Evolutionary conservation across 1,140 invertebrate species (phyloP).

Genomic region (Megalonaias nervosa): DNA sequence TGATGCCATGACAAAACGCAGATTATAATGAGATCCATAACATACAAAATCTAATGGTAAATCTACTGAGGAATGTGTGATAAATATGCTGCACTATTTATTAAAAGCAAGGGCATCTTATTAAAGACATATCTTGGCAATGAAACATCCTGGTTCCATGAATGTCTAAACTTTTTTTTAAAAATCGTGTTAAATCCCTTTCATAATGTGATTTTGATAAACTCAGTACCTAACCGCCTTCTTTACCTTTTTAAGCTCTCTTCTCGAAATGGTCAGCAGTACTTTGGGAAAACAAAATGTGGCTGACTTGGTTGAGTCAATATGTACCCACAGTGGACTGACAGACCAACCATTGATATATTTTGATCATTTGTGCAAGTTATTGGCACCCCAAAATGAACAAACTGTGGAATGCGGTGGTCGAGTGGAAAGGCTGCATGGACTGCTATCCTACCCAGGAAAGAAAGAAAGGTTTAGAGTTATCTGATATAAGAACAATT

Average conservation of each 20-base stretch:
- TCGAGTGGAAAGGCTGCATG: conserved; percentile 63
- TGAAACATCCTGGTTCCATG: no score
- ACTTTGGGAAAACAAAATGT: conserved; percentile 53
- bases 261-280: conserved; percentile 92
- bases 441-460: conserved; percentile 20
- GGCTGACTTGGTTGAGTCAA: conserved; percentile 84
- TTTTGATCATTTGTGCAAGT: conserved; percentile 88
- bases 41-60: no score
- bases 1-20: no score
- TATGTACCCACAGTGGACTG: conserved; percentile 94
- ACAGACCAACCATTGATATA: conserved; percentile 92
- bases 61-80: no score
- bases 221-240: no score
- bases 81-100: no score
- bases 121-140: no score
- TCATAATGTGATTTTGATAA: no score
- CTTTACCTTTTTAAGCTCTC: conserved; percentile 78
- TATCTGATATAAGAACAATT: not conserved
- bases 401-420: conserved; percentile 60
- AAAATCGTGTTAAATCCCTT: no score
- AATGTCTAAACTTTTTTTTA: no score
- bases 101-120: no score
- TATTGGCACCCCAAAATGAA: conserved; percentile 96
- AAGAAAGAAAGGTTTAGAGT: conserved; percentile 13
- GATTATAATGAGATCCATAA: no score